Evolutionary conservation across 2,113 vertebrate genomes (phyloP).

Genomic region (Thalassoma bifasciatum): DNA sequence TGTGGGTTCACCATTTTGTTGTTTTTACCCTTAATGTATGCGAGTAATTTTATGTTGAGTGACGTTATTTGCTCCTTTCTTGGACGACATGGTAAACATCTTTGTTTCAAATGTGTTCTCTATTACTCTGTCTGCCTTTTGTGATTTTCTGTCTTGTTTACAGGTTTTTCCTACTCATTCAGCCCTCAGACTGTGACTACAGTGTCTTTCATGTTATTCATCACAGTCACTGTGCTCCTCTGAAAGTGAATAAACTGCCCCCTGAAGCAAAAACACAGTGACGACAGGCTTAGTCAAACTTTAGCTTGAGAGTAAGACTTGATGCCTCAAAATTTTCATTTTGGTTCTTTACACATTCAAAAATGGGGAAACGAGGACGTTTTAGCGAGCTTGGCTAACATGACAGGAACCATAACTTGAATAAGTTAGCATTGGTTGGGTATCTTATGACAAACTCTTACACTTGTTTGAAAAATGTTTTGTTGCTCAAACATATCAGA

Average conservation of each 20-base stretch:
- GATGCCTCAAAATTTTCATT: not conserved
- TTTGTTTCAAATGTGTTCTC: slow-evolving; percentile 45
- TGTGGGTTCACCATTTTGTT: slow-evolving; percentile 19
- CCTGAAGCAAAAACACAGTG: not conserved
- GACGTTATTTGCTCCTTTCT: slow-evolving; percentile 27
- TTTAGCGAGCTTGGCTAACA: too few species aligned
- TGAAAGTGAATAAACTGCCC: not conserved
- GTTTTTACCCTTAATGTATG: slow-evolving; percentile 18
- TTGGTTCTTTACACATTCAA: too few species aligned
- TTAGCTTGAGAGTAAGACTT: not conserved
- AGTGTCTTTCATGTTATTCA: slow-evolving; percentile 6
- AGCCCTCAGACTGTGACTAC: slow-evolving; percentile 21
- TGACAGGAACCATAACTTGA: too few species aligned
- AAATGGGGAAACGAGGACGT: too few species aligned
- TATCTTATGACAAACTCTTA: too few species aligned
- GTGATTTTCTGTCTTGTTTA: slow-evolving; percentile 21
- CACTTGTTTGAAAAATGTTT: too few species aligned
- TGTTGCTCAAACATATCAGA: too few species aligned
- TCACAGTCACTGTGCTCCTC: not conserved
- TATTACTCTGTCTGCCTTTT: slow-evolving; percentile 26
- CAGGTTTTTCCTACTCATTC: slow-evolving; percentile 1
- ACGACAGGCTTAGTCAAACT: not conserved
- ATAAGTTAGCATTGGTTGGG: too few species aligned
- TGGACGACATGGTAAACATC: slow-evolving; percentile 3
- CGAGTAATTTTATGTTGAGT: slow-evolving; percentile 19